phyloP scores from a whole-genome alignment of 2,113 vertebrate genomes.

The Sula dactylatra region DNA sequence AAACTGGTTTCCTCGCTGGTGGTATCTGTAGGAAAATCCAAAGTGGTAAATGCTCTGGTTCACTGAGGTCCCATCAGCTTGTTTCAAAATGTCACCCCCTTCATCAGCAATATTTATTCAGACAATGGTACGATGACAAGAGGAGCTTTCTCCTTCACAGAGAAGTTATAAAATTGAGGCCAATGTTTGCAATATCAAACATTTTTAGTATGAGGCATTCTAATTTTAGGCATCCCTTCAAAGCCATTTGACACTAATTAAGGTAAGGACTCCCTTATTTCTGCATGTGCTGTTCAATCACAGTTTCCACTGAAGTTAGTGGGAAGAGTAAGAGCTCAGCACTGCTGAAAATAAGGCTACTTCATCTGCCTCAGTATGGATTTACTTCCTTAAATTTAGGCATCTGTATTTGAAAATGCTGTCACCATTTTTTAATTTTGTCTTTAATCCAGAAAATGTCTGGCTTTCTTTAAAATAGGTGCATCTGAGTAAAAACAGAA shows the following conservation, averaged over 20 bases:
- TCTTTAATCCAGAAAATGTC: neutral
- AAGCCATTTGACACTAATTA: neutral
- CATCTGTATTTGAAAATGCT: neutral
- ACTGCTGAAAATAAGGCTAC: neutral
- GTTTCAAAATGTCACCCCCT: neutral
- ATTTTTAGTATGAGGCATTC: neutral
- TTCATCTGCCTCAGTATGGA: neutral
- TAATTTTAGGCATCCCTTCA: neutral
- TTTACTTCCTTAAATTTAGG: neutral
- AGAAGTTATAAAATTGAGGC: neutral
- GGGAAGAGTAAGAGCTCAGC: neutral
- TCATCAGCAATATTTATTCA: neutral
- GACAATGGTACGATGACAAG: neutral
- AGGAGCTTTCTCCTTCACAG: neutral
- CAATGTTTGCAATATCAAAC: neutral
- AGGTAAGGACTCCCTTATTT: neutral
- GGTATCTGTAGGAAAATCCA: constrained; percentile 80
- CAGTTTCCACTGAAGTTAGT: neutral
- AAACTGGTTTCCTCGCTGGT: constrained; percentile 83
- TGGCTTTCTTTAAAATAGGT: neutral
- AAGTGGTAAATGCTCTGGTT: neutral
- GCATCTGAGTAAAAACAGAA: neutral
- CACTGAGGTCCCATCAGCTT: neutral
- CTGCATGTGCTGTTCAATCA: neutral
- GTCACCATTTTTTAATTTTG: neutral